Percentiles rank a stretch among this genome's conserved stretches.
Evolutionary conservation across 2,888 invertebrate species (phyloP).

Genomic region (Eristalinus aeneus): DNA sequence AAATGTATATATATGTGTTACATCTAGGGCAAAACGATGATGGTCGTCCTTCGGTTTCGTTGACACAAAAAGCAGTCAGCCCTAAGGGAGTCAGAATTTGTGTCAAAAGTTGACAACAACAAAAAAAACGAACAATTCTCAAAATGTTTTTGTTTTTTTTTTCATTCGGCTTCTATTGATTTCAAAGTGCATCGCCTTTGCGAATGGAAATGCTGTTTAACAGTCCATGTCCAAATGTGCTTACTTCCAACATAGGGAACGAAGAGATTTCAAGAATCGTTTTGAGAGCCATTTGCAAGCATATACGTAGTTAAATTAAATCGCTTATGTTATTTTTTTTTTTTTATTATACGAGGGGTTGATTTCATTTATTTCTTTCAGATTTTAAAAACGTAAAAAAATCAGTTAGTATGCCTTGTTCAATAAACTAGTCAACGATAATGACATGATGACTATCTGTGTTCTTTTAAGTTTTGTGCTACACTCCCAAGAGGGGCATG

Average conservation of each 20-base stretch:
- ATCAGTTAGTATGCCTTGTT: too few relatives aligned
- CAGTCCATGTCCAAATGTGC: background rate
- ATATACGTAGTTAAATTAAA: constrained; percentile 1
- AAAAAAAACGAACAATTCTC: background rate
- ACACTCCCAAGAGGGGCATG: too few relatives aligned
- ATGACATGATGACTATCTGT: too few relatives aligned
- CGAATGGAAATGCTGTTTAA: background rate
- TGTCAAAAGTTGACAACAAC: background rate
- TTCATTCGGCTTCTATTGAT: too few relatives aligned
- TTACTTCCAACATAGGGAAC: too few relatives aligned
- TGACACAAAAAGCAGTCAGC: background rate
- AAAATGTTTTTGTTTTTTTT: background rate
- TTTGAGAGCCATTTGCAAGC: background rate
- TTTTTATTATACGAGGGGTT: too few relatives aligned
- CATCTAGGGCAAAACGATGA: background rate
- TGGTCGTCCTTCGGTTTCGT: background rate
- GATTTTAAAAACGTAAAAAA: too few relatives aligned
- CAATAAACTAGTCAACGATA: too few relatives aligned
- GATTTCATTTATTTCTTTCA: background rate
- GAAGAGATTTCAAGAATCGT: background rate
- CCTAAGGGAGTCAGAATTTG: background rate
- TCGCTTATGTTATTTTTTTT: background rate
- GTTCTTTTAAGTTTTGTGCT: too few relatives aligned
- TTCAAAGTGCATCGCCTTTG: background rate
- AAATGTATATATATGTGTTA: background rate